Percentiles rank a stretch among this genome's conserved stretches.
These are phyloP conservation scores for Linurgus olivaceus DNA, from an alignment of 2,797 vertebrate genomes.

Conservation along the genomic window DNA sequence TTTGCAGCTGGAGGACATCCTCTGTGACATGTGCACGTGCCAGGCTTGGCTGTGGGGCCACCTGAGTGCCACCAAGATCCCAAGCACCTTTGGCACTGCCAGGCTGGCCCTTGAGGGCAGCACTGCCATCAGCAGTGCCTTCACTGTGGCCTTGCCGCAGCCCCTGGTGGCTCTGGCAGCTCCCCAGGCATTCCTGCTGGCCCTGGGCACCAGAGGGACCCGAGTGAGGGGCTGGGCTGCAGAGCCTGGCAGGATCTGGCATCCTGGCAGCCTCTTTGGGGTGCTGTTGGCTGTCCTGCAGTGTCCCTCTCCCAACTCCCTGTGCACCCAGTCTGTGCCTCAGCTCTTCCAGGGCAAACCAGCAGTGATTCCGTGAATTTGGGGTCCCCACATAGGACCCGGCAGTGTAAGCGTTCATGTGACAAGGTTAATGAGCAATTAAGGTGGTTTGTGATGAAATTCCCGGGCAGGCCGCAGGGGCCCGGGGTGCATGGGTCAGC, in stretches of 20 bases:
- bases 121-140: background rate
- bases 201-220: background rate
- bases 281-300: background rate
- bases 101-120: background rate
- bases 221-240: background rate
- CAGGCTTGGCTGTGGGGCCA: background rate
- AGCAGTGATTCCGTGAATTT: background rate
- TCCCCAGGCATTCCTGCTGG: fast-evolving
- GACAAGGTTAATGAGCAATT: background rate
- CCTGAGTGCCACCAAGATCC: background rate
- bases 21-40: background rate
- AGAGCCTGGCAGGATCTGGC: background rate
- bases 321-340: background rate
- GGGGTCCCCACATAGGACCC: background rate
- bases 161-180: fast-evolving
- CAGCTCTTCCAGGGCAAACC: background rate
- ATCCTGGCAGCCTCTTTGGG: background rate
- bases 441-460: no score
- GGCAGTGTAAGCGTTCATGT: fast-evolving
- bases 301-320: fast-evolving
- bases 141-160: background rate
- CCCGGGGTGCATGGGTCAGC: background rate
- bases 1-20: background rate
- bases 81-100: background rate
- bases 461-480: background rate